Percentiles rank a stretch among this genome's conserved stretches.
These are phyloP conservation scores for Eremophila alpestris DNA, from an alignment of 2,797 vertebrate species.

Conservation along the genomic window DNA sequence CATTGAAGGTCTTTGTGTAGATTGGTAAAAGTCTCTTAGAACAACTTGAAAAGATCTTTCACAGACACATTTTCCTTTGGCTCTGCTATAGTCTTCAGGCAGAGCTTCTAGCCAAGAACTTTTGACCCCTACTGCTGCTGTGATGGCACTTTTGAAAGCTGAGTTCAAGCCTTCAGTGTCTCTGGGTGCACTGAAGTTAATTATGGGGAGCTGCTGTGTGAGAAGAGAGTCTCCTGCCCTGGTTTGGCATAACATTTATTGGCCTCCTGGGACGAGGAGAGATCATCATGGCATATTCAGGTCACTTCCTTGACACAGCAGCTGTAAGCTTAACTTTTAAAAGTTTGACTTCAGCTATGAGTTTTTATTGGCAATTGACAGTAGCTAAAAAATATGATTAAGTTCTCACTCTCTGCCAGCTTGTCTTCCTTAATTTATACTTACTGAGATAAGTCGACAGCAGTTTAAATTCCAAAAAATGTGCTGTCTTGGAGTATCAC, in stretches of 20 bases:
- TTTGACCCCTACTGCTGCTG: neutral
- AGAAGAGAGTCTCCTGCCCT: neutral
- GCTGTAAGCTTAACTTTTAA: slow-evolving; percentile 41
- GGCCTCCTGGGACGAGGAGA: neutral
- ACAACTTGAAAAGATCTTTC: neutral
- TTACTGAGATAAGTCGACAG: slow-evolving; percentile 12
- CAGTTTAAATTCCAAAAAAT: slow-evolving; percentile 30
- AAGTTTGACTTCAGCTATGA: slow-evolving; percentile 30
- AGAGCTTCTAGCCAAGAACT: neutral
- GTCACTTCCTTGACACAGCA: neutral
- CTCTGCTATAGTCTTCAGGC: neutral
- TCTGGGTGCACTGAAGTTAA: slow-evolving; percentile 30
- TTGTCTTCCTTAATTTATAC: slow-evolving; percentile 49
- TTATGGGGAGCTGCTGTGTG: neutral
- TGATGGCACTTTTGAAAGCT: slow-evolving; percentile 19
- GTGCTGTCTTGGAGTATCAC: slow-evolving; percentile 3
- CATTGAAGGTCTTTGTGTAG: neutral
- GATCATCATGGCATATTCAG: slow-evolving; percentile 41
- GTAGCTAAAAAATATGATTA: slow-evolving; percentile 45
- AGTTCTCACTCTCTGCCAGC: slow-evolving; percentile 27
- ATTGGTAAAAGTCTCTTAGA: neutral
- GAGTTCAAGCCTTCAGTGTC: neutral
- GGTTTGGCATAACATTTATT: neutral
- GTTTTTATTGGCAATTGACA: slow-evolving; percentile 46
- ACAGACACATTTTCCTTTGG: neutral